Percentiles rank a stretch among this genome's conserved stretches.
Evolutionary conservation across 2,888 invertebrate genomes (phyloP).

Genomic region (Agonopterix alstromeriana): DNA sequence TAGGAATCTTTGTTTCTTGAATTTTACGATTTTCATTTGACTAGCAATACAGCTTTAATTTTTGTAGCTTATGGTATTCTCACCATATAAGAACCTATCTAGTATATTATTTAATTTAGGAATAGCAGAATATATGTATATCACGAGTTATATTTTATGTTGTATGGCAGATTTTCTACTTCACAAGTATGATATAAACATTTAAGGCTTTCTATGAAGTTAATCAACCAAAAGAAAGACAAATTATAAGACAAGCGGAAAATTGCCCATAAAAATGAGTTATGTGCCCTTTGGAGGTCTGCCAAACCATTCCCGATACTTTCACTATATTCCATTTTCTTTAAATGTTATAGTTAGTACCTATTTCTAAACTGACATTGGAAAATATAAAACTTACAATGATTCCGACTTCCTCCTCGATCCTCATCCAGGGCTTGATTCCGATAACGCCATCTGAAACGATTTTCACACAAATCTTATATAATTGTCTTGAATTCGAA

Average conservation of each 20-base stretch:
- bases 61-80: no score
- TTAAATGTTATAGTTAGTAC: not conserved
- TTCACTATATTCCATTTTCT: conserved; percentile 13
- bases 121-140: no score
- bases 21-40: no score
- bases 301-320: conserved; percentile 24
- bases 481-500: conserved; percentile 3
- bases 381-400: not conserved
- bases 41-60: no score
- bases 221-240: conserved; percentile 16
- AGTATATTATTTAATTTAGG: no score
- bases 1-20: no score
- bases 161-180: no score
- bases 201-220: conserved; percentile 13
- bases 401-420: not conserved
- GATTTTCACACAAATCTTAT: conserved; percentile 16
- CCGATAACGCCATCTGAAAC: conserved; percentile 32
- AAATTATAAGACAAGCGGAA: conserved; percentile 20
- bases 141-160: no score
- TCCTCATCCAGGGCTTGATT: not conserved
- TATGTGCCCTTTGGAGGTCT: conserved; percentile 21
- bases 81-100: no score
- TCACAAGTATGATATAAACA: no score
- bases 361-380: not conserved
- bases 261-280: conserved; percentile 27